Evolutionary conservation across 2,888 invertebrate species (phyloP).

Genomic region (Callyntrura guangdongensis): DNA sequence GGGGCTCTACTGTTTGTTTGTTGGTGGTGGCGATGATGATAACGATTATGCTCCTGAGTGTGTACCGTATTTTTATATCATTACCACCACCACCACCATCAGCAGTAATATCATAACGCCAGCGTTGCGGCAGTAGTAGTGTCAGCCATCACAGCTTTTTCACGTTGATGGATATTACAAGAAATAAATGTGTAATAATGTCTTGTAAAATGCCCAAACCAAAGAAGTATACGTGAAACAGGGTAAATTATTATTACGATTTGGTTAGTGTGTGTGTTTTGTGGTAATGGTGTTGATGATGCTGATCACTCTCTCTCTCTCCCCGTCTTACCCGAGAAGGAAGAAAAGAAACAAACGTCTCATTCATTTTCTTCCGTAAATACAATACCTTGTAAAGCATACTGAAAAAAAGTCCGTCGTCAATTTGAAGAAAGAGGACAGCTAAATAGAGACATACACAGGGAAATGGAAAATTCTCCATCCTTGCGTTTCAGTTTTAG

Average conservation of each 20-base stretch:
- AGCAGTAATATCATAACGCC: not conserved
- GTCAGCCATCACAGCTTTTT: not conserved
- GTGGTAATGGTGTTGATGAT: slow-evolving; percentile 39
- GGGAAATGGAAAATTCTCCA: slow-evolving; percentile 61
- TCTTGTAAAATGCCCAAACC: slow-evolving; percentile 60
- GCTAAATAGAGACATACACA: not conserved
- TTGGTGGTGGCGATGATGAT: slow-evolving; percentile 49
- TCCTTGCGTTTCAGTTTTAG: slow-evolving; percentile 36
- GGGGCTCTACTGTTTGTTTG: slow-evolving; percentile 64
- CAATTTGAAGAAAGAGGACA: not conserved
- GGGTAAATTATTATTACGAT: slow-evolving; percentile 11
- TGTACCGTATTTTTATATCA: slow-evolving; percentile 57
- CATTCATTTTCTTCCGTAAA: slow-evolving; percentile 59
- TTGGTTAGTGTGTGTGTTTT: slow-evolving; percentile 37
- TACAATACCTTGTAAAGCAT: not conserved
- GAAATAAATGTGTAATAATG: slow-evolving; percentile 62
- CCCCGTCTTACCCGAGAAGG: slow-evolving; percentile 37
- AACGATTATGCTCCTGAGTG: slow-evolving; percentile 45
- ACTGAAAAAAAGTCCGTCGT: slow-evolving; percentile 22
- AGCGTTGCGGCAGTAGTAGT: not conserved
- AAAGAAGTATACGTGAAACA: slow-evolving; percentile 60
- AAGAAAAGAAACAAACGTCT: slow-evolving; percentile 42
- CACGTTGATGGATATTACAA: slow-evolving; percentile 20
- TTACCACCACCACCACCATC: slow-evolving; percentile 9
- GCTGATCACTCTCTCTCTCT: slow-evolving; percentile 65